Conservation (phyloP, 2,888 invertebrate genomes). For the Pachycephus smyrnensis region DNA sequence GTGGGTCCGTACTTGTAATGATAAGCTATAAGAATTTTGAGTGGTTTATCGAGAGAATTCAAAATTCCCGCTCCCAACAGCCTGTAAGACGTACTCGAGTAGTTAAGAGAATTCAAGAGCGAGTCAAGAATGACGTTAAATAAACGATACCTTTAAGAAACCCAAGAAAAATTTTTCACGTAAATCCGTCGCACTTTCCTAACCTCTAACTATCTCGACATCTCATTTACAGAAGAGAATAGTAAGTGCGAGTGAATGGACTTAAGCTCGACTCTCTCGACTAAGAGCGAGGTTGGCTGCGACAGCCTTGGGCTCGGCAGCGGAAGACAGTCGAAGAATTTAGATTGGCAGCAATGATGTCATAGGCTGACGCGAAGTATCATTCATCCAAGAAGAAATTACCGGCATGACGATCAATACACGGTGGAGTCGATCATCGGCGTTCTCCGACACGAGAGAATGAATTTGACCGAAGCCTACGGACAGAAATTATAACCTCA, state of each 20-base stretch:
- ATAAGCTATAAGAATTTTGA: background rate
- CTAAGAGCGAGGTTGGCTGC: background rate
- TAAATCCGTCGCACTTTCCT: background rate
- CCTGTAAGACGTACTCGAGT: background rate
- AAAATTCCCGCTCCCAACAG: background rate
- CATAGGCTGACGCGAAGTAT: background rate
- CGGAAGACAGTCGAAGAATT: background rate
- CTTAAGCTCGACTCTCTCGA: background rate
- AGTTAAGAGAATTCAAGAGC: background rate
- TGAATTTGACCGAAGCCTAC: background rate
- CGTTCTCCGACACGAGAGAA: background rate
- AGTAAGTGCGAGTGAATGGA: constrained; percentile 6
- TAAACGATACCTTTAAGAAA: background rate
- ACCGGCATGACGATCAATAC: background rate
- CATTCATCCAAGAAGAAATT: background rate
- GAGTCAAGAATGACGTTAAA: background rate
- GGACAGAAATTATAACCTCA: background rate
- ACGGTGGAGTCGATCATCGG: background rate
- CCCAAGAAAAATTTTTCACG: background rate
- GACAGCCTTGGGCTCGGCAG: background rate
- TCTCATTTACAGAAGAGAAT: constrained; percentile 2
- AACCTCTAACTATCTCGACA: background rate
- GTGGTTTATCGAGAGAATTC: background rate
- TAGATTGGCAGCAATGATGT: constrained; percentile 1
- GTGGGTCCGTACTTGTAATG: background rate